Evolutionary conservation across 2,113 vertebrate species (phyloP), one percentile per base, ranked within the genome.

Genomic region (Tragelaphus strepsiceros): DNA sequence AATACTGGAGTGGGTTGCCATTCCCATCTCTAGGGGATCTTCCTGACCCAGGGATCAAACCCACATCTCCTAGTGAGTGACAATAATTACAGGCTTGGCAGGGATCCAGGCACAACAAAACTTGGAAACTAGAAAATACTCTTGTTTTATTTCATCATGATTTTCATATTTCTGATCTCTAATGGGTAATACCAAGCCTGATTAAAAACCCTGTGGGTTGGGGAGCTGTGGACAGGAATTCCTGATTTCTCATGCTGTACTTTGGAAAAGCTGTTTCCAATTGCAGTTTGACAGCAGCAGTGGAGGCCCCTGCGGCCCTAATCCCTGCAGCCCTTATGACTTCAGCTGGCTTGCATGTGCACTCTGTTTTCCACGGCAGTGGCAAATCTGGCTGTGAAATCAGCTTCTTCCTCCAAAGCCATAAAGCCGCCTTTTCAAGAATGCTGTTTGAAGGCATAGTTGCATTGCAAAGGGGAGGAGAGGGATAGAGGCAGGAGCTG

Each of bases 351-450:
- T 97, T 90, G 96, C 97, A 58, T 88, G 92, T 91, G 98, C 91
- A 19, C 96, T 96, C 98, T 97, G 97, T 98, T 98, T 97, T 98
- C 98, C 98, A 98, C 87, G 97, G 98, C 94, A 11, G 98, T 99
- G 98, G 98, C 98, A 98, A 97, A 98, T 28, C 98, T 99, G 99
- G 99, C 99, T 98, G 98, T 90, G 98, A 99, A 98, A 98, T 92
- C 94, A 94, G 97, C 85, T 39, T 22, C 62, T 21, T 91, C 94
- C 97, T 98, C 98, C 98, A 98, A 90, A 98, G 93, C 98, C 93
- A 14, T 84, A 96, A 98, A 98, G 97, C 95, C 78, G 87, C 62
- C 2, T 0, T 84, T 92, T 95, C 92, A 96, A 98, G 98, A 98
- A 97, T 58, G 97, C 95, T 95, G 92, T 97, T 97, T 97, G 97